Evolutionary conservation across 1,140 invertebrate genomes (phyloP), one percentile per base, ranked within the genome.

Genomic region (Druon quercuslanigerum): DNA sequence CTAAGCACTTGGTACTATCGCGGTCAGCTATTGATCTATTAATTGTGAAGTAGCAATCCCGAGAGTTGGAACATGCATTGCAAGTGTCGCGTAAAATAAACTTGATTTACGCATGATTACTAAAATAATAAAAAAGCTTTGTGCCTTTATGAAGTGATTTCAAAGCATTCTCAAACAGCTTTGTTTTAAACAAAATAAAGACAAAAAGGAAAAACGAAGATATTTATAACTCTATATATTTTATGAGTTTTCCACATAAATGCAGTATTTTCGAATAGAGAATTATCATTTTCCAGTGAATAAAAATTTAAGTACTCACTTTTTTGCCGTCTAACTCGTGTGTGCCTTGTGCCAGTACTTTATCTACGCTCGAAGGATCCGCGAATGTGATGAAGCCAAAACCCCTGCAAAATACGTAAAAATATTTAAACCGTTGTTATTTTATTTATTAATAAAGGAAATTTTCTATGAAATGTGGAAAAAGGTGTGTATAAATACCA

Each of bases 331-430:
- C 97, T 93, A 98, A 94, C 93, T 98, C 97, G 92, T 98, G 97
- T 92, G 95, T 96, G 91, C 95, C 95, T 94, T 97, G 96, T 87
- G 96, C 95, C 93, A 98, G 94, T 91, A 98, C 97, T 95, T 97
- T 97, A 93, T 98, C 97, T 93, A 98, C 97, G 92, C 96, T 96
- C 91, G 96, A 94, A 87, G 97, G 96, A 93, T 98, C 96, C 91
- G 96, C 96, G 93, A 98, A 98, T 92, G 97, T 98, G 93, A 98
- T 97, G 93, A 98, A 98, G 90, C 98, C 98, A 92, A 99, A 99
- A 87, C 98, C 98, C 94, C 98, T 99, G 95, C 13, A 79, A 82
- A 96, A 96, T 89, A 93, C 88, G 92, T 88, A 89, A 92, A 91
- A 90, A 86, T 40, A 4, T 4, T 0, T 40, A 46, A 3, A 66